Evolutionary conservation across 1,140 invertebrate species (phyloP).

Genomic region (Pemphigus obesinymphae): DNA sequence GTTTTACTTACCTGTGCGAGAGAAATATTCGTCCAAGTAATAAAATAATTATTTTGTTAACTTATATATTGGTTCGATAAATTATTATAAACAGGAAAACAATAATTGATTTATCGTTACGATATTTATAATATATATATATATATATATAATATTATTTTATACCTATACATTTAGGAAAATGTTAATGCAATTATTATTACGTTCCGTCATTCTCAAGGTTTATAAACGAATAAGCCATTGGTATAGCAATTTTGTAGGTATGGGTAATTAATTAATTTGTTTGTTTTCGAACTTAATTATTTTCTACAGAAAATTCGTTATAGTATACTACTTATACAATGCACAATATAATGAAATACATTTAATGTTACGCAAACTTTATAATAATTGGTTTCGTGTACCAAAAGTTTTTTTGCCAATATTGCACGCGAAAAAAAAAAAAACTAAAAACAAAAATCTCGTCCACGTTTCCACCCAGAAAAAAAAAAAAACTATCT

Average conservation of each 20-base stretch:
- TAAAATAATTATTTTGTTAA: too few species aligned
- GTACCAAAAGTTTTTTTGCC: conserved; percentile 23
- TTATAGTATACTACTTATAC: too few species aligned
- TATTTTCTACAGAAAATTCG: neutral
- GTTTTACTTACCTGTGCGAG: too few species aligned
- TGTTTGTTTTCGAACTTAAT: conserved; percentile 24
- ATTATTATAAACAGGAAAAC: too few species aligned
- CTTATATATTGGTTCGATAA: too few species aligned
- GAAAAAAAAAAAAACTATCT: neutral
- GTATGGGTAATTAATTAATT: conserved; percentile 12
- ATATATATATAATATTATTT: too few species aligned
- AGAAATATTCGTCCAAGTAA: too few species aligned
- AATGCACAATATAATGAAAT: neutral
- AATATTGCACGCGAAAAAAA: conserved; percentile 15
- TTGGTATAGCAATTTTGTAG: neutral
- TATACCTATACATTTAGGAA: too few species aligned
- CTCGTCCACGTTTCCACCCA: neutral
- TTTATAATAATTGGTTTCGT: conserved; percentile 32
- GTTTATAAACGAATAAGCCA: neutral
- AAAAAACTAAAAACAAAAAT: neutral
- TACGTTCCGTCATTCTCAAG: neutral
- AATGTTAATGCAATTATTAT: too few species aligned
- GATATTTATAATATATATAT: too few species aligned
- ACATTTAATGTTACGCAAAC: conserved; percentile 2
- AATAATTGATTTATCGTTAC: too few species aligned